Conservation (phyloP, 2,888 invertebrate genomes). For the Hymenopus coronatus region DNA sequence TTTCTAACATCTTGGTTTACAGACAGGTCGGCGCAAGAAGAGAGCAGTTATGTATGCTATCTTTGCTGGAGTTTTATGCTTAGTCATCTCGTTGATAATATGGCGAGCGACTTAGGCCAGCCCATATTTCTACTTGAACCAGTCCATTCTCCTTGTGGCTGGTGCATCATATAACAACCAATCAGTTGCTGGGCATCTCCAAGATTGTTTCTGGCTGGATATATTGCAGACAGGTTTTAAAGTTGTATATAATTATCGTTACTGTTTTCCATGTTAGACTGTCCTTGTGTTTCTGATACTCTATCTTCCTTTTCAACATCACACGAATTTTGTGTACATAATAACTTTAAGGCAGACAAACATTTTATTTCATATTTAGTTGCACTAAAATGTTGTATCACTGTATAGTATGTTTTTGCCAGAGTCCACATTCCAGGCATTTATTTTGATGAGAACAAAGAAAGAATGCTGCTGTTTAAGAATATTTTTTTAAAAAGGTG, state of each 20-base stretch:
- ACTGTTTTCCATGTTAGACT: neutral
- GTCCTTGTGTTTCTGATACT: neutral
- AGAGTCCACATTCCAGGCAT: neutral
- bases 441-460: neutral
- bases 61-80: conserved; percentile 12
- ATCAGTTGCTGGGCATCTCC: neutral
- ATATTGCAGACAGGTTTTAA: neutral
- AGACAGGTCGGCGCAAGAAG: conserved; percentile 27
- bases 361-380: neutral
- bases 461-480: neutral
- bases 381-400: neutral
- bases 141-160: neutral
- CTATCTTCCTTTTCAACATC: neutral
- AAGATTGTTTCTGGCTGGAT: neutral
- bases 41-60: conserved; percentile 22
- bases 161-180: neutral
- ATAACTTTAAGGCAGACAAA: neutral
- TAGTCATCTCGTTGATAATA: conserved; percentile 15
- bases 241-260: neutral
- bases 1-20: neutral
- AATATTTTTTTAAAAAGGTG: neutral
- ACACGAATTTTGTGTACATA: neutral
- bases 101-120: neutral
- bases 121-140: neutral
- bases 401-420: neutral